These are phyloP conservation scores for Heterodera carotae DNA, from an alignment of 1,140 invertebrate genomes.

Conservation along the genomic window DNA sequence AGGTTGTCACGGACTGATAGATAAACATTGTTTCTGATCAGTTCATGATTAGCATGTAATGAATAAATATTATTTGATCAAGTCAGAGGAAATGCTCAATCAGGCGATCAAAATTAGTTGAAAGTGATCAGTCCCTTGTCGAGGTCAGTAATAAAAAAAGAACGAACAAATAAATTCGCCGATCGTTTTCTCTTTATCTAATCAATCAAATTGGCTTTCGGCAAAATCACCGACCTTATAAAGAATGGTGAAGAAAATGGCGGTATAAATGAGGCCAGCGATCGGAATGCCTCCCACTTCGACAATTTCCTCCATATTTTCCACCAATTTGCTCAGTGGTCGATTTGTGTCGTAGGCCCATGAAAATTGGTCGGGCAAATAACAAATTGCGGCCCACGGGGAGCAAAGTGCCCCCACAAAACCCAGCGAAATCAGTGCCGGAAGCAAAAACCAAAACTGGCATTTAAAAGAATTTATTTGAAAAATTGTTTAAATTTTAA, in stretches of 20 bases:
- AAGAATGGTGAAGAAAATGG: constrained; percentile 43
- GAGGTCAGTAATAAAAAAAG: too few relatives aligned
- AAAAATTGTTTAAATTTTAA: neutral
- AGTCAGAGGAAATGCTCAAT: neutral
- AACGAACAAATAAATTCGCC: too few relatives aligned
- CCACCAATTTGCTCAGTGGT: constrained; percentile 39
- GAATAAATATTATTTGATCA: neutral
- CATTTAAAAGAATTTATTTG: too few relatives aligned
- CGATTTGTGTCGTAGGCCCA: constrained; percentile 48
- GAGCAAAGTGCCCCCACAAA: constrained; percentile 43
- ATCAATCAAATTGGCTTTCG: neutral
- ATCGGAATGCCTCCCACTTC: constrained; percentile 52
- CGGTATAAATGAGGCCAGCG: constrained; percentile 47
- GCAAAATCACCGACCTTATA: constrained; percentile 37
- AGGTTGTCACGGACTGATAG: neutral
- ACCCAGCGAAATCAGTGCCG: constrained; percentile 21
- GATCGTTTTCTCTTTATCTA: neutral
- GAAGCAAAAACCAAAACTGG: constrained; percentile 43
- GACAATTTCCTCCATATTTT: constrained; percentile 49
- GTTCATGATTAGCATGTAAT: neutral
- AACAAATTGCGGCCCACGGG: constrained; percentile 51
- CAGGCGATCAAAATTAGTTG: too few relatives aligned
- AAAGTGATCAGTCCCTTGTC: too few relatives aligned
- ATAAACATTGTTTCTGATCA: neutral
- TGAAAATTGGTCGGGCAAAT: constrained; percentile 47